Evolutionary conservation across 2,888 invertebrate genomes (phyloP).

Genomic region (Cecidostiba fungosa): DNA sequence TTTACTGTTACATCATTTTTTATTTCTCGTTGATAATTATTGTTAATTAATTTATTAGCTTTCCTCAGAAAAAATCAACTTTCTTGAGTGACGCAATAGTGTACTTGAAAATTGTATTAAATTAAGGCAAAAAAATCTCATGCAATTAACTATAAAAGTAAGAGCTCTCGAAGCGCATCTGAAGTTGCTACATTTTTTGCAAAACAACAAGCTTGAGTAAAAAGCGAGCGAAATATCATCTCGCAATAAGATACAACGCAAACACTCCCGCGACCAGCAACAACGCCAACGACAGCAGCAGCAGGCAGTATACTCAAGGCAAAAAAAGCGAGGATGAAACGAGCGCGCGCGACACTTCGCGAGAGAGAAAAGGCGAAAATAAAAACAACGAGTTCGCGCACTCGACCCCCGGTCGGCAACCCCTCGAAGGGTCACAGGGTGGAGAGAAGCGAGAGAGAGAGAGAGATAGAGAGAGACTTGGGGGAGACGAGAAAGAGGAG

Average conservation of each 20-base stretch:
- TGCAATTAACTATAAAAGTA: no score
- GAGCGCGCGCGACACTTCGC: constrained; percentile 3
- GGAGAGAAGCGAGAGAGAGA: constrained; percentile 2
- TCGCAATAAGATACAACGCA: neutral
- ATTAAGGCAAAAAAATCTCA: no score
- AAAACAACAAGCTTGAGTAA: no score
- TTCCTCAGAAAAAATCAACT: no score
- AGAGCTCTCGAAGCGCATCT: no score
- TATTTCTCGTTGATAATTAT: no score
- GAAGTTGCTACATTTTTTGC: no score
- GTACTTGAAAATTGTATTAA: no score
- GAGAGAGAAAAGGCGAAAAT: constrained; percentile 3
- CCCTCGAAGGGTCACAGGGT: constrained; percentile 22
- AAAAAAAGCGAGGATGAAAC: constrained; percentile 8
- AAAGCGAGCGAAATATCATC: neutral
- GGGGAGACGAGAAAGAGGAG: neutral
- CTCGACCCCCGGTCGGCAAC: constrained; percentile 42
- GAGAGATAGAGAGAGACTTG: neutral
- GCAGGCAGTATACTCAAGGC: neutral
- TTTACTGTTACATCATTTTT: no score
- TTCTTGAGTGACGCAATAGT: no score
- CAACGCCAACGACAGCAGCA: neutral
- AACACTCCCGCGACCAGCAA: neutral
- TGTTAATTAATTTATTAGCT: no score
- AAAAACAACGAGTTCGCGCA: constrained; percentile 20